phyloP scores from a whole-genome alignment of 2,888 invertebrate species.

The Xestoiulus laeticollis region DNA sequence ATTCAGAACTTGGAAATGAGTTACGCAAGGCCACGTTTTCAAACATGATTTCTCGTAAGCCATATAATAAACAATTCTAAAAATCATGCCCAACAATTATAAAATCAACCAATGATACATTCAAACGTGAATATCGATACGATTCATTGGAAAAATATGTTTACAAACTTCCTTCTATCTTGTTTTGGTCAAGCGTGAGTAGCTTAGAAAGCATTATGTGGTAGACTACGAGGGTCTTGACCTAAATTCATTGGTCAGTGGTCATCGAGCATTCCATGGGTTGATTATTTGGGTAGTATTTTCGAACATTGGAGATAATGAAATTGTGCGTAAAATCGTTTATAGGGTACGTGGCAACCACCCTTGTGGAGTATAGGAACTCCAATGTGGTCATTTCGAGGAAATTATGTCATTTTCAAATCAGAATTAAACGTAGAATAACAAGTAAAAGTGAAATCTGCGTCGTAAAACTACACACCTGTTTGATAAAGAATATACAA shows the following conservation, averaged over 20 bases:
- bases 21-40: background rate
- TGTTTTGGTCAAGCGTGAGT: background rate
- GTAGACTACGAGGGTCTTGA: background rate
- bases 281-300: background rate
- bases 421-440: background rate
- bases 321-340: background rate
- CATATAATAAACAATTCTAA: background rate
- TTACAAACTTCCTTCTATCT: background rate
- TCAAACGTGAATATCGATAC: background rate
- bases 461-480: background rate
- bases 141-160: background rate
- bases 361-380: background rate
- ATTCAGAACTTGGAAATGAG: background rate
- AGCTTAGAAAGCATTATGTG: background rate
- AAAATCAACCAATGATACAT: background rate
- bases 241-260: background rate
- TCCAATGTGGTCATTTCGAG: background rate
- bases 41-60: background rate
- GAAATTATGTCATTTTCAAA: background rate
- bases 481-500: slow-evolving; percentile 15
- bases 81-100: background rate
- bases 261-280: background rate
- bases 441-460: background rate
- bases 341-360: background rate
- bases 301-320: too few relatives aligned